A percentile compares a stretch with the other conserved stretches of the same genome.
Evolutionary conservation across 2,797 vertebrate species (phyloP).

Genomic region (Cryptoblepharus egeriae): DNA sequence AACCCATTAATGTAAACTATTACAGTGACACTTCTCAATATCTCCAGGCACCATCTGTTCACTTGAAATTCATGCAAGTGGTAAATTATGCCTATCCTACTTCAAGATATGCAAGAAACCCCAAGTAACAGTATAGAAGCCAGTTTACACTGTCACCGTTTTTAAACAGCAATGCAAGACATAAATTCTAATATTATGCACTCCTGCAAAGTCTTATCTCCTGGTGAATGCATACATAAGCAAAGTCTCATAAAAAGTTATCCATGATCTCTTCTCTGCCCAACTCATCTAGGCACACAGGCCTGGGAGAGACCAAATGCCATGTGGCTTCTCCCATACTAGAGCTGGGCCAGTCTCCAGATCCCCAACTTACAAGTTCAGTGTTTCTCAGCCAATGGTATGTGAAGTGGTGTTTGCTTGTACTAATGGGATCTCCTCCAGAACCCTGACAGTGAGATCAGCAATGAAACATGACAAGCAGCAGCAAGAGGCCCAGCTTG

Average conservation of each 20-base stretch:
- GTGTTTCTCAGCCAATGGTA: too few relatives aligned
- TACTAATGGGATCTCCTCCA: too few relatives aligned
- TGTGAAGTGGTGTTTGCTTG: too few relatives aligned
- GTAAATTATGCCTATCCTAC: neutral
- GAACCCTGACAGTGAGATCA: too few relatives aligned
- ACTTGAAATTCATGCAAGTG: neutral
- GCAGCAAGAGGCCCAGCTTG: too few relatives aligned
- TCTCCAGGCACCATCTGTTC: neutral
- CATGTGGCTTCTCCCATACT: neutral
- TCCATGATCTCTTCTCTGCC: neutral
- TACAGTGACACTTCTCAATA: neutral
- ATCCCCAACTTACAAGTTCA: too few relatives aligned
- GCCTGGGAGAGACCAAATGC: neutral
- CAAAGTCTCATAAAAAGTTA: neutral
- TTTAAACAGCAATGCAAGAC: neutral
- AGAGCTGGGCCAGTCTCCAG: too few relatives aligned
- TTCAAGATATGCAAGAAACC: neutral
- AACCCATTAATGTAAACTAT: conserved; percentile 19
- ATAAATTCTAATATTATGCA: neutral
- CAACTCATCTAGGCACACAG: neutral
- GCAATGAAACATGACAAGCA: too few relatives aligned
- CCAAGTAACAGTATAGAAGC: neutral
- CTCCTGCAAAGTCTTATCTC: neutral
- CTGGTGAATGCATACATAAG: neutral
- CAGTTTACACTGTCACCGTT: neutral